Evolutionary conservation across 2,888 invertebrate species (phyloP).

Genomic region (Habrosyne pyritoides): DNA sequence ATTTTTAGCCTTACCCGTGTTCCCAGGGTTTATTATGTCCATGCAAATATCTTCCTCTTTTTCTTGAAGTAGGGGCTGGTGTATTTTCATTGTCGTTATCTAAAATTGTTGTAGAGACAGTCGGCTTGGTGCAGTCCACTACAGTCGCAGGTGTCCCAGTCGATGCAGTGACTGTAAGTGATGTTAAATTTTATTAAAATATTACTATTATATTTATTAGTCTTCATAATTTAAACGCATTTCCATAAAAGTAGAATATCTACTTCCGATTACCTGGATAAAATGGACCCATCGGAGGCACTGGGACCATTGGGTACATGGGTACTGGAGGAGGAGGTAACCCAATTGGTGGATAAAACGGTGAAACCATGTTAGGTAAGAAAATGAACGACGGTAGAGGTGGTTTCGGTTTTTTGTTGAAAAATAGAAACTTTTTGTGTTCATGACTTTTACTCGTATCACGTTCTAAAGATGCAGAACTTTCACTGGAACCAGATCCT

Average conservation of each 20-base stretch:
- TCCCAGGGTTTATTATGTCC: not conserved
- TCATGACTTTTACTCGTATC: constrained; percentile 50
- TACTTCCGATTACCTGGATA: constrained; percentile 20
- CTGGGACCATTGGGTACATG: constrained; percentile 73
- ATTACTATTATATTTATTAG: no score
- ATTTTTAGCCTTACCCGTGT: not conserved
- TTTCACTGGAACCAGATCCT: constrained; percentile 29
- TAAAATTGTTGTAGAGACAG: constrained; percentile 9
- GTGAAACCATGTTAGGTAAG: constrained; percentile 66
- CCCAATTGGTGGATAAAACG: constrained; percentile 70
- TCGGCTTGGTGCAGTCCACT: no score
- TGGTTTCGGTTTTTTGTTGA: constrained; percentile 64
- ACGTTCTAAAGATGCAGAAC: constrained; percentile 27
- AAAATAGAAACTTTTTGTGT: constrained; percentile 67
- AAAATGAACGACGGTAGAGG: constrained; percentile 74
- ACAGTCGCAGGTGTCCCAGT: not conserved
- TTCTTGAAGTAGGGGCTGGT: not conserved
- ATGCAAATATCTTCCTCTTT: not conserved
- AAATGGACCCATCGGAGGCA: constrained; percentile 56
- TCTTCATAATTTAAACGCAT: no score
- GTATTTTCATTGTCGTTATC: not conserved
- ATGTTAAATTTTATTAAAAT: not conserved
- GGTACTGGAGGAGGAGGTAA: constrained; percentile 65
- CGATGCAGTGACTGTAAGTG: not conserved
- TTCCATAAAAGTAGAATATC: not conserved